phyloP scores from a whole-genome alignment of 2,797 vertebrate genomes.

The Xiphorhynchus erythropygius region DNA sequence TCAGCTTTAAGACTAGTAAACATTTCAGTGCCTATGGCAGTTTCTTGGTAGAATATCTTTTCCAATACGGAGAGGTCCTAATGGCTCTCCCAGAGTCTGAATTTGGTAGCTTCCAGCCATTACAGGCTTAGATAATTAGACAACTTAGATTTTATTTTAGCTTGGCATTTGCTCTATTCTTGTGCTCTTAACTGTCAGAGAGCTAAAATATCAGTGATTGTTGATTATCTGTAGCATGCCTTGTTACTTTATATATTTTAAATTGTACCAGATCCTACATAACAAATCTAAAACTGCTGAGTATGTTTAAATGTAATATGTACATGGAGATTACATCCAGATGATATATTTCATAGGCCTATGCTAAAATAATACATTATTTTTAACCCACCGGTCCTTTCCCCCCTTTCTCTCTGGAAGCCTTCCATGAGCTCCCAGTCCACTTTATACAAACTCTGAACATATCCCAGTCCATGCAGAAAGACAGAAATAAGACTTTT shows the following conservation, averaged over 20 bases:
- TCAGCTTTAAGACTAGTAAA: constrained; percentile 52
- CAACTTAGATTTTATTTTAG: constrained; percentile 58
- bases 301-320: constrained; percentile 35
- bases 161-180: constrained; percentile 46
- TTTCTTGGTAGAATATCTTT: constrained; percentile 41
- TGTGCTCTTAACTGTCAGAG: constrained; percentile 26
- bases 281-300: constrained; percentile 55
- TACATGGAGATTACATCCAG: constrained; percentile 50
- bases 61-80: constrained; percentile 19
- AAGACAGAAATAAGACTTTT: not conserved
- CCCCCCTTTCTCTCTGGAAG: not conserved
- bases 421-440: not conserved
- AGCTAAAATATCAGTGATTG: constrained; percentile 11
- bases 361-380: not conserved
- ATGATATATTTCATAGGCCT: constrained; percentile 40
- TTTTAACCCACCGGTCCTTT: not conserved
- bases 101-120: constrained; percentile 61
- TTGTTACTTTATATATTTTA: constrained; percentile 50
- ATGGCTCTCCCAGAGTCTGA: constrained; percentile 32
- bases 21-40: constrained; percentile 50
- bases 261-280: constrained; percentile 32
- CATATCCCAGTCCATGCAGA: not conserved
- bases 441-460: not conserved
- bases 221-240: constrained; percentile 36
- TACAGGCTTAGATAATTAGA: constrained; percentile 59